These are phyloP conservation scores for Pyrocoelia pectoralis DNA, from an alignment of 2,888 invertebrate species.

Conservation along the genomic window DNA sequence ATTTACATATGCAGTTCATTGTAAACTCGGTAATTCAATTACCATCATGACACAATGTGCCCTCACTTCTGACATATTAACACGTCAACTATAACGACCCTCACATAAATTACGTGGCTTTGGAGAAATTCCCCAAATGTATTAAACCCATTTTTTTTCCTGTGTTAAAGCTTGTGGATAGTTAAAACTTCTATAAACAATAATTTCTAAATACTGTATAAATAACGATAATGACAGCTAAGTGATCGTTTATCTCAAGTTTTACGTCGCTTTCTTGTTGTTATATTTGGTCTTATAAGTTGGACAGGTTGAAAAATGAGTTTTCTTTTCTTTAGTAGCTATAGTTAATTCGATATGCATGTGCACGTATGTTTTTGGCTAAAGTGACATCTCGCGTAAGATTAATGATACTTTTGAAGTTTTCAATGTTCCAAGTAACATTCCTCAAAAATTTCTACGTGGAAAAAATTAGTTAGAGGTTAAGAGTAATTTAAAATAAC, in stretches of 20 bases:
- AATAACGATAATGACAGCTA: not conserved
- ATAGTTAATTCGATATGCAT: slow-evolving; percentile 8
- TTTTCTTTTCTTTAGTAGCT: slow-evolving; percentile 10
- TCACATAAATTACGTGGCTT: not conserved
- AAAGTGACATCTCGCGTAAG: slow-evolving; percentile 1
- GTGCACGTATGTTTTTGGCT: not conserved
- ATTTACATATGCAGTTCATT: slow-evolving; percentile 11
- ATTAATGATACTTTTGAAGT: not conserved
- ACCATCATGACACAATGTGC: slow-evolving; percentile 5
- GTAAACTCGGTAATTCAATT: slow-evolving; percentile 6
- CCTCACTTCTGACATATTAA: slow-evolving; percentile 10
- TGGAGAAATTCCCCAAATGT: not conserved
- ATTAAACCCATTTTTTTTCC: not conserved
- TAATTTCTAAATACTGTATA: not conserved
- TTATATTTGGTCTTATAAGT: slow-evolving; percentile 1
- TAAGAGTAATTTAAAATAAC: too few species aligned
- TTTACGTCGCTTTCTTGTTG: not conserved
- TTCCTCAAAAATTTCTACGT: too few species aligned
- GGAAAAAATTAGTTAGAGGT: too few species aligned
- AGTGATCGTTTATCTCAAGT: not conserved
- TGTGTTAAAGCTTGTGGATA: too few species aligned
- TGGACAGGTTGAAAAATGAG: slow-evolving; percentile 6
- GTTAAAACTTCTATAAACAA: not conserved
- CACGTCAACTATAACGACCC: not conserved
- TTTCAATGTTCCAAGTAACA: too few species aligned